Conservation (phyloP, 2,888 invertebrate species). For the Hemicrepidius hirtus region DNA sequence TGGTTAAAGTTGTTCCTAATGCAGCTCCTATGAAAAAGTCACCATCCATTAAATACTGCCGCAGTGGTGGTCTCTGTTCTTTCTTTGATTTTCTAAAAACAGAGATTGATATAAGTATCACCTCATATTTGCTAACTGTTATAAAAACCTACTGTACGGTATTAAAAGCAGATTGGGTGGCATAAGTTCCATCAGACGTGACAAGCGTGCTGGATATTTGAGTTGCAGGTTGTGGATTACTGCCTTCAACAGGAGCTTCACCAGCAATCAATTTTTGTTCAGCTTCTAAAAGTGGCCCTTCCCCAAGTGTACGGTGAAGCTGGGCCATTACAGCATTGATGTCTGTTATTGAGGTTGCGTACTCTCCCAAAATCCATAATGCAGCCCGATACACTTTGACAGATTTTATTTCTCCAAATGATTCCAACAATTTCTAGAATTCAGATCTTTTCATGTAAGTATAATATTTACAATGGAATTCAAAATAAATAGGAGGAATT, state of each 20-base stretch:
- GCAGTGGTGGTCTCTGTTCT: constrained; percentile 85
- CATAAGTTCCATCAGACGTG: constrained; percentile 99
- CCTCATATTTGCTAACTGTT: background rate
- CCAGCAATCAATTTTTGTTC: constrained; percentile 85
- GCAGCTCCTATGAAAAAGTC: constrained; percentile 97
- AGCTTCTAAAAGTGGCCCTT: constrained; percentile 78
- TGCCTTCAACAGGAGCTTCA: constrained; percentile 76
- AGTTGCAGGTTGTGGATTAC: constrained; percentile 61
- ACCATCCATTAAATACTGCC: constrained; percentile 93
- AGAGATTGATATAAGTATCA: constrained; percentile 14
- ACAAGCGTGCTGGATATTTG: constrained; percentile 80
- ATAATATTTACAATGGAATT: too few species aligned
- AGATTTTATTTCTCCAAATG: constrained; percentile 91
- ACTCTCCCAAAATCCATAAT: constrained; percentile 98
- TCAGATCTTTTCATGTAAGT: too few species aligned
- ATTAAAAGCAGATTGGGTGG: constrained; percentile 97
- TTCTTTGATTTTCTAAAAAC: constrained; percentile 75
- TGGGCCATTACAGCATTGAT: constrained; percentile 87
- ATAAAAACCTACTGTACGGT: constrained; percentile 79
- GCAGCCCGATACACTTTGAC: constrained; percentile 94
- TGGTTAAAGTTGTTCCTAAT: constrained; percentile 92
- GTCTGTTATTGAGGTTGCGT: constrained; percentile 85
- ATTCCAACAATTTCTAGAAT: constrained; percentile 81
- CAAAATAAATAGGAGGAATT: too few species aligned
- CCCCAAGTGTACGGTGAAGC: constrained; percentile 84